Evolutionary conservation across 2,113 vertebrate species (phyloP).

Genomic region (Brevimyrus niger): DNA sequence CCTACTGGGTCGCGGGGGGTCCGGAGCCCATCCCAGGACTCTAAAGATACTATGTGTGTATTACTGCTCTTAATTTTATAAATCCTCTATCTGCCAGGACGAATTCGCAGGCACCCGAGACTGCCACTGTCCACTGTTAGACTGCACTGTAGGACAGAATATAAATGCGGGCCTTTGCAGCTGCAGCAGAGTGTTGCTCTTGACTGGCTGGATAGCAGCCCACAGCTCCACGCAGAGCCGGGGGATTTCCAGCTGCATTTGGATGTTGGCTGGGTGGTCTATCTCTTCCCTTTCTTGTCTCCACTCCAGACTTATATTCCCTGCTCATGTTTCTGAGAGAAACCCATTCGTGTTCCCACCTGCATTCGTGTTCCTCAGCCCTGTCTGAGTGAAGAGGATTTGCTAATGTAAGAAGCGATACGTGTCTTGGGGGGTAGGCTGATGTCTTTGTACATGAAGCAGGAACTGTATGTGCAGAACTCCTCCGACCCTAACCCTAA

Average conservation of each 20-base stretch:
- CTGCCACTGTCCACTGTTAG: not conserved
- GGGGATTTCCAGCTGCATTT: not conserved
- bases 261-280: not conserved
- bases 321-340: not conserved
- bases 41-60: not conserved
- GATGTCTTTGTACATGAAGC: not conserved
- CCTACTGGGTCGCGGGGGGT: too few species aligned
- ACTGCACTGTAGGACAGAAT: not conserved
- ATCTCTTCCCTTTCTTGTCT: not conserved
- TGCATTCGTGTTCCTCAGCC: not conserved
- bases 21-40: too few species aligned
- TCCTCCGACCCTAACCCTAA: too few species aligned
- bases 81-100: not conserved
- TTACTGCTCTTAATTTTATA: not conserved
- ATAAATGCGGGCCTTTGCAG: not conserved
- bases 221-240: not conserved
- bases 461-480: not conserved
- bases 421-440: not conserved
- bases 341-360: too few species aligned
- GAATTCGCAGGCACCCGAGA: not conserved
- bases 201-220: not conserved
- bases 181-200: not conserved
- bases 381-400: not conserved
- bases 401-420: not conserved
- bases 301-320: not conserved